phyloP scores from a whole-genome alignment of 2,113 vertebrate genomes.

The Anas platyrhynchos region DNA sequence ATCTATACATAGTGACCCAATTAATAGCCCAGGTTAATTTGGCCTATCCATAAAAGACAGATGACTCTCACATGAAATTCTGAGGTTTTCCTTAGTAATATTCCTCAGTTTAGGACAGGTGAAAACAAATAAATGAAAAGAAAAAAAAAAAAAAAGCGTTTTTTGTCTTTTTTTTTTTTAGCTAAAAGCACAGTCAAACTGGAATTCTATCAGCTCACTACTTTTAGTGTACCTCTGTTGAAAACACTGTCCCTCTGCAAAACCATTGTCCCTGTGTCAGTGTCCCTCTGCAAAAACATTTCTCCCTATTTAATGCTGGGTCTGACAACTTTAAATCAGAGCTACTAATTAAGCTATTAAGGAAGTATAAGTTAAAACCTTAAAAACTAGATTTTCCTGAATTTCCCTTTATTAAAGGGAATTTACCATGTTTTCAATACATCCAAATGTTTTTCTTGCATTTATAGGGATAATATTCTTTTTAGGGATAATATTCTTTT shows the following conservation, averaged over 20 bases:
- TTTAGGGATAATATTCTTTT: not conserved
- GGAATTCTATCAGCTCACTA: not conserved
- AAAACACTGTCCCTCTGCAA: not conserved
- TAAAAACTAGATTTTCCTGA: constrained; percentile 26
- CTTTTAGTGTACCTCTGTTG: not conserved
- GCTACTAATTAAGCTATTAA: constrained; percentile 9
- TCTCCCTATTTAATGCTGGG: not conserved
- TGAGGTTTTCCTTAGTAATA: not conserved
- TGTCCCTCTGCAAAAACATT: not conserved
- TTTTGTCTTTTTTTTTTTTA: not conserved
- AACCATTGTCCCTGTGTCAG: not conserved
- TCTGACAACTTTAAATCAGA: not conserved
- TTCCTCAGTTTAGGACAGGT: not conserved
- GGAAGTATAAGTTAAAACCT: not conserved
- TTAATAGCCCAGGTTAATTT: not conserved
- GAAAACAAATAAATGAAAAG: not conserved
- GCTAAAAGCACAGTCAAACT: not conserved
- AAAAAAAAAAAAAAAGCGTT: no score
- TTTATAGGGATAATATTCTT: constrained; percentile 21
- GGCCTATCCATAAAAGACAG: not conserved
- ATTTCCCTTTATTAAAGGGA: constrained; percentile 20
- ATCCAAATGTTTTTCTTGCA: not conserved
- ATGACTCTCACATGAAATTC: not conserved
- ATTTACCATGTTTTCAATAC: not conserved
- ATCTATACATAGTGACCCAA: not conserved